Percentiles rank a stretch among this genome's conserved stretches.
These are phyloP conservation scores for Agrochola lychnidis DNA, from an alignment of 2,888 invertebrate species.

Conservation along the genomic window DNA sequence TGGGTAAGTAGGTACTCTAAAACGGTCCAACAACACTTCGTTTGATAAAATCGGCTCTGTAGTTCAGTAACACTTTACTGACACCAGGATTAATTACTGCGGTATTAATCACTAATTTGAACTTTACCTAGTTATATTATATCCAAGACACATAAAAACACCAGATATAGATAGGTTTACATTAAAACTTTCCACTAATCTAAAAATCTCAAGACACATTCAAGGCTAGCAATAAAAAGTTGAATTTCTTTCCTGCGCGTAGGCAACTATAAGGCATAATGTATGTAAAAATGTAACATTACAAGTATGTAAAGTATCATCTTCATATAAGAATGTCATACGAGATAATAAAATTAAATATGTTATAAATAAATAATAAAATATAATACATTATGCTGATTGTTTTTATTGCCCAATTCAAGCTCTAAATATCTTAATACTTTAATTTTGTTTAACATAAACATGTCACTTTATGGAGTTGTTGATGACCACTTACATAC, in stretches of 20 bases:
- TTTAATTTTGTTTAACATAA: slow-evolving; percentile 48
- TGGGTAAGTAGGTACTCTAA: neutral
- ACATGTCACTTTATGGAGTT: slow-evolving; percentile 35
- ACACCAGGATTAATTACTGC: neutral
- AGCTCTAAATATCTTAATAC: slow-evolving; percentile 59
- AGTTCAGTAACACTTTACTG: neutral
- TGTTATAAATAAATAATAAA: slow-evolving; percentile 51
- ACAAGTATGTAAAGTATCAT: slow-evolving; percentile 55
- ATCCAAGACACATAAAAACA: neutral
- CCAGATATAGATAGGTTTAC: neutral
- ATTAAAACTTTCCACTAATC: slow-evolving; percentile 22
- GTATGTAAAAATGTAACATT: slow-evolving; percentile 61
- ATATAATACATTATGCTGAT: slow-evolving; percentile 57
- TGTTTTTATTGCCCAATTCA: slow-evolving; percentile 60
- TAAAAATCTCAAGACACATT: slow-evolving; percentile 17
- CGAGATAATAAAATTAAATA: slow-evolving; percentile 50
- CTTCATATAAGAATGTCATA: slow-evolving; percentile 47
- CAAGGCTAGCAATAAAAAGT: slow-evolving; percentile 25
- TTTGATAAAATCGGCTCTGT: neutral
- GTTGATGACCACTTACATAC: slow-evolving; percentile 16
- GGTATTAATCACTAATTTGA: neutral
- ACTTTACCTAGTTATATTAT: too few species aligned
- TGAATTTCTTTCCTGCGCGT: slow-evolving; percentile 2
- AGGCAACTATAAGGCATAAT: slow-evolving; percentile 21
- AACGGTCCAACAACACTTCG: neutral